These are phyloP conservation scores for Tor tambroides DNA, from an alignment of 2,113 vertebrate genomes.

Conservation along the genomic window DNA sequence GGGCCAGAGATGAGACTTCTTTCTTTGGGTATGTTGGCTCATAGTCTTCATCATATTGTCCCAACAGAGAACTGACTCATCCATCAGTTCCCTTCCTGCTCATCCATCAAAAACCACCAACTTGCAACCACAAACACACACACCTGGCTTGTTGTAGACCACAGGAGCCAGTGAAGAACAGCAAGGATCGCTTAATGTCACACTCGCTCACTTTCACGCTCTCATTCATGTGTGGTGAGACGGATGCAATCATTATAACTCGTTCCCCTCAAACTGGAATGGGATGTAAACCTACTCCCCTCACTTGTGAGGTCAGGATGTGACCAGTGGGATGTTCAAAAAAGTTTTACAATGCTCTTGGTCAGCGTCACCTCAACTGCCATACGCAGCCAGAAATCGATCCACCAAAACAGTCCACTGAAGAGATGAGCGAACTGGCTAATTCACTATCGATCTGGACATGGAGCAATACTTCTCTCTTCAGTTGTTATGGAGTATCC, in stretches of 20 bases:
- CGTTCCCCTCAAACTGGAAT: neutral
- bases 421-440: constrained; percentile 74
- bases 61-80: constrained; percentile 74
- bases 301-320: constrained; percentile 34
- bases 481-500: constrained; percentile 75
- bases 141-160: constrained; percentile 44
- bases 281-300: neutral
- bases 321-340: constrained; percentile 28
- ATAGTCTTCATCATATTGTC: constrained; percentile 67
- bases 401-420: constrained; percentile 61
- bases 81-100: constrained; percentile 69
- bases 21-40: constrained; percentile 58
- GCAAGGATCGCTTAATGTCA: constrained; percentile 64
- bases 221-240: constrained; percentile 50
- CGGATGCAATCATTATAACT: constrained; percentile 35
- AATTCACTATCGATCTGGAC: constrained; percentile 81
- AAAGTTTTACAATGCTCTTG: constrained; percentile 34
- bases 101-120: constrained; percentile 71
- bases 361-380: constrained; percentile 3
- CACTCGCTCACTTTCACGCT: constrained; percentile 64
- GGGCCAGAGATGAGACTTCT: constrained; percentile 50
- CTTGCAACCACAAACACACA: constrained; percentile 51
- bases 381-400: constrained; percentile 71
- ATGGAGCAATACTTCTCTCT: constrained; percentile 73
- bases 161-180: constrained; percentile 68